Conservation (phyloP, 1,140 invertebrate genomes). For the Melitaea cinxia region DNA sequence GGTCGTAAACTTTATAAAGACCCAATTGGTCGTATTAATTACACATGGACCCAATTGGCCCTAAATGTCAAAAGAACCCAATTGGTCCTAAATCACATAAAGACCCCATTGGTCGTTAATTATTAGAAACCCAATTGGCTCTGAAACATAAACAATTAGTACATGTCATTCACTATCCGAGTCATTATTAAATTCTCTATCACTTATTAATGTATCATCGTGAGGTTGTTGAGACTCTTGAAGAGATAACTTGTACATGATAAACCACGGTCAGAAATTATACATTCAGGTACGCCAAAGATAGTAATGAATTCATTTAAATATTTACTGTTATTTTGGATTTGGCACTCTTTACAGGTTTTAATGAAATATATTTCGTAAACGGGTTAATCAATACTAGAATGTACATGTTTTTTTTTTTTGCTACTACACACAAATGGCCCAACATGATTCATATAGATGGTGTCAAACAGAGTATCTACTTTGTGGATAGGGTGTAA, state of each 20-base stretch:
- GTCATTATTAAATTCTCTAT: too few relatives aligned
- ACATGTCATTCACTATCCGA: too few relatives aligned
- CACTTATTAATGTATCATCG: too few relatives aligned
- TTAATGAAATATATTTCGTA: slow-evolving; percentile 41
- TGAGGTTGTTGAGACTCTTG: too few relatives aligned
- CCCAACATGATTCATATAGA: slow-evolving; percentile 39
- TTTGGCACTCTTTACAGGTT: slow-evolving; percentile 39
- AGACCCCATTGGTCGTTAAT: too few relatives aligned
- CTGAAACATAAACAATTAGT: too few relatives aligned
- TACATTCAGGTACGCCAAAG: slow-evolving; percentile 23
- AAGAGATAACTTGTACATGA: background rate
- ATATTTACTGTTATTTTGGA: slow-evolving; percentile 24
- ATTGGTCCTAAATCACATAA: too few relatives aligned
- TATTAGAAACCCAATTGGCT: too few relatives aligned
- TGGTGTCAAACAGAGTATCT: slow-evolving; percentile 39
- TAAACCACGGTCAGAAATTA: background rate
- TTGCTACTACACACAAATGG: slow-evolving; percentile 25
- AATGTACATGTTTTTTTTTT: slow-evolving; percentile 36
- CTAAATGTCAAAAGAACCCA: too few relatives aligned
- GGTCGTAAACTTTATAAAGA: too few relatives aligned
- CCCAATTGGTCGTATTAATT: too few relatives aligned
- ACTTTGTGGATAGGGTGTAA: slow-evolving; percentile 41
- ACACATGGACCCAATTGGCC: too few relatives aligned
- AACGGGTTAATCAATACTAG: slow-evolving; percentile 39
- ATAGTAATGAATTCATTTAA: slow-evolving; percentile 39